Evolutionary conservation across 2,888 invertebrate genomes (phyloP).

Genomic region (Tipula helvola): DNA sequence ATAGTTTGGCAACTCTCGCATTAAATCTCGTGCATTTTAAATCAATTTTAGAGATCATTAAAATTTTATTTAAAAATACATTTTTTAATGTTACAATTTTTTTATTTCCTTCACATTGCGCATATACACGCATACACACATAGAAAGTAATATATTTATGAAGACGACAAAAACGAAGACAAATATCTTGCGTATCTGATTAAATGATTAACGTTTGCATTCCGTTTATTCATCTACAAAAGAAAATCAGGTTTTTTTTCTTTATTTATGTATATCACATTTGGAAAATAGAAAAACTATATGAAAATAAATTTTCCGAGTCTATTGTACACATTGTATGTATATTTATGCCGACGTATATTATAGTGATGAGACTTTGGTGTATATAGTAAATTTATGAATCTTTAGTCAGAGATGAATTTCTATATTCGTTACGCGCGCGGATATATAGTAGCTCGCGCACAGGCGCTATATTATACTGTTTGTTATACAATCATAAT

Average conservation of each 20-base stretch:
- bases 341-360: neutral
- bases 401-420: neutral
- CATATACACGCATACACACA: neutral
- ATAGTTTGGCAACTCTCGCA: neutral
- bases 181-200: neutral
- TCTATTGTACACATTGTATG: neutral
- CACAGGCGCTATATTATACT: neutral
- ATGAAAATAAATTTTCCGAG: neutral
- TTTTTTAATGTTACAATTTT: neutral
- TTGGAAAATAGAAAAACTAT: neutral
- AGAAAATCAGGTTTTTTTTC: neutral
- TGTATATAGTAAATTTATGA: neutral
- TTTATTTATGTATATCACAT: neutral
- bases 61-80: neutral
- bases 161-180: neutral
- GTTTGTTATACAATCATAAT: neutral
- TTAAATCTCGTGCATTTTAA: neutral
- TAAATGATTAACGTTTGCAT: neutral
- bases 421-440: neutral
- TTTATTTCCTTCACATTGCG: neutral
- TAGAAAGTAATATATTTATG: neutral
- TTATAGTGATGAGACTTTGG: neutral
- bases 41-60: neutral
- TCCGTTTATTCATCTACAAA: neutral
- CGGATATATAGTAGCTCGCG: neutral